phyloP scores from a whole-genome alignment of 2,797 vertebrate genomes.

The Phataginus tetradactyla region DNA sequence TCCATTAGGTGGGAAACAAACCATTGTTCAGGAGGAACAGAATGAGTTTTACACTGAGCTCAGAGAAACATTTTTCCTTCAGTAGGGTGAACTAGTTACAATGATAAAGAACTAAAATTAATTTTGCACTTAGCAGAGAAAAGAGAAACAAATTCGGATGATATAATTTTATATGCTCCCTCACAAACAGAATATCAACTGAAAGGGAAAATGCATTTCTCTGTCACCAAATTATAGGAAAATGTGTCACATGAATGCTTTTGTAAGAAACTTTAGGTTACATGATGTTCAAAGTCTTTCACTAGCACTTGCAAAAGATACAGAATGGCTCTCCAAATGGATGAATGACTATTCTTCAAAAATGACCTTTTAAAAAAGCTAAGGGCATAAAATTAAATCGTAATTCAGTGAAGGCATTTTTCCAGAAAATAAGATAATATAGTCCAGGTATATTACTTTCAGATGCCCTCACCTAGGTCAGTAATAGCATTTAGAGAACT shows the following conservation, averaged over 20 bases:
- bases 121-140: not conserved
- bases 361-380: conserved; percentile 82
- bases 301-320: conserved; percentile 67
- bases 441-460: conserved; percentile 78
- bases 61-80: not conserved
- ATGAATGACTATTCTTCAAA: conserved; percentile 81
- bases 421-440: conserved; percentile 82
- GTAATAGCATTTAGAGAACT: conserved; percentile 74
- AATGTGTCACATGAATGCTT: conserved; percentile 50
- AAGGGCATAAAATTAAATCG: conserved; percentile 83
- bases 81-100: not conserved
- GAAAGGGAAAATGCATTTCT: not conserved
- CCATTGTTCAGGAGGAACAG: not conserved
- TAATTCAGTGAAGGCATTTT: conserved; percentile 81
- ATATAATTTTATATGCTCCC: not conserved
- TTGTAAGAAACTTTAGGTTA: conserved; percentile 50
- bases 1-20: not conserved
- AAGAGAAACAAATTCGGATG: not conserved
- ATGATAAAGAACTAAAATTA: not conserved
- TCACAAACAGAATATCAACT: conserved; percentile 20
- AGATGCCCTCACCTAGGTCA: conserved; percentile 72
- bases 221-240: conserved; percentile 44
- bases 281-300: conserved; percentile 66
- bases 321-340: conserved; percentile 76
- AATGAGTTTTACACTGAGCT: not conserved